Percentiles rank a stretch among this genome's conserved stretches.
Evolutionary conservation across 2,888 invertebrate species (phyloP).

Genomic region (Tridacna crocea): DNA sequence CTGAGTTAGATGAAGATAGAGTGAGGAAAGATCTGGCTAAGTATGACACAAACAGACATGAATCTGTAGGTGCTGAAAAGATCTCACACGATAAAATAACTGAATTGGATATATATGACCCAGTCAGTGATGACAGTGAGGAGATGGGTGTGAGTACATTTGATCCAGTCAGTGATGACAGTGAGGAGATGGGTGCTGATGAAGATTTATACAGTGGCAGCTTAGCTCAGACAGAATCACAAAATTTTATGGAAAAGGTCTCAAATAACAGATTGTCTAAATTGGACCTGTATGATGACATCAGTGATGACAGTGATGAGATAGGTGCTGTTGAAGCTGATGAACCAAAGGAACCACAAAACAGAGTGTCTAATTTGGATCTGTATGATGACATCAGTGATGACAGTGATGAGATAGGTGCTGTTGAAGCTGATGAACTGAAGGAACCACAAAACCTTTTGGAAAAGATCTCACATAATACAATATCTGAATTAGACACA

Average conservation of each 20-base stretch:
- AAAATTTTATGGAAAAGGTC: neutral
- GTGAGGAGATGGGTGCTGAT: neutral
- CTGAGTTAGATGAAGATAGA: constrained; percentile 1
- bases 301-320: neutral
- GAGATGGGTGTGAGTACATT: neutral
- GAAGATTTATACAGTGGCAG: neutral
- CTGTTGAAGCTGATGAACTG: neutral
- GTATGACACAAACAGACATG: neutral
- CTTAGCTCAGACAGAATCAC: too few relatives aligned
- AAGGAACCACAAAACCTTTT: neutral
- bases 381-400: neutral
- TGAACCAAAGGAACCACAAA: neutral
- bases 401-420: neutral
- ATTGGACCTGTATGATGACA: too few relatives aligned
- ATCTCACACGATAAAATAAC: neutral
- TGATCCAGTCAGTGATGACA: too few relatives aligned
- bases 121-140: too few relatives aligned
- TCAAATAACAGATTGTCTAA: neutral
- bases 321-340: neutral
- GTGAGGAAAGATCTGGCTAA: neutral
- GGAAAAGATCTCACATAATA: too few relatives aligned
- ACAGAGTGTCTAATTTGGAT: neutral
- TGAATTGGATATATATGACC: too few relatives aligned
- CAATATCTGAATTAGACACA: too few relatives aligned
- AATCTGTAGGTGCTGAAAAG: neutral